Base-by-base conservation (phyloP, 1,140 invertebrate genomes). In the Mya arenaria region DNA sequence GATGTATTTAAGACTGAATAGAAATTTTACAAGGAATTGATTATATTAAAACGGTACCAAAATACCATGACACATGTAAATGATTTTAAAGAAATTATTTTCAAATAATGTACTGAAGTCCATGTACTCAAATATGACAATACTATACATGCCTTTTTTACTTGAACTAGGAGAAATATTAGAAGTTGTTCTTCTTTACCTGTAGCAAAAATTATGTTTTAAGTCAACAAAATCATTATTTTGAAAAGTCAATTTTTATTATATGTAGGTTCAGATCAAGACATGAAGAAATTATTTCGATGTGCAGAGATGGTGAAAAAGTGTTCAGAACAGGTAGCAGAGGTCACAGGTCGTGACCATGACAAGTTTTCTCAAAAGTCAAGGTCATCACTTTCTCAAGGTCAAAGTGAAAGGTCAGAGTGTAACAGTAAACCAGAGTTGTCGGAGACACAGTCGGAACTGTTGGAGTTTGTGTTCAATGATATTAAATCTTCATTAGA, bases 221-320 rank as follows among this genome's bases (percentile, higher is more conserved):
- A n/a, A n/a, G n/a, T n/a, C n/a, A n/a, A n/a, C n/a, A n/a, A n/a
- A n/a, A n/a, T n/a, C n/a, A n/a, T n/a, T n/a, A n/a, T n/a, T n/a
- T n/a, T n/a, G n/a, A n/a, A n/a, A n/a, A n/a, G n/a, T n/a, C n/a
- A n/a, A n/a, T n/a, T n/a, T n/a, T n/a, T n/a, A n/a, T n/a, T n/a
- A n/a, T n/a, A n/a, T n/a, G n/a, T n/a, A n/a, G n/a, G n/a, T n/a
- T n/a, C n/a, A n/a, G n/a, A n/a, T n/a, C n/a, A n/a, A n/a, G n/a
- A 89, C 52, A 30, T 85, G 8, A 77, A 85, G 13, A 86, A 88
- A 23, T 17, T 91, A 25, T 80, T 83, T 48, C 80, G 84, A 28
- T 89, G 83, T 86, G 86, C 86, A 10, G 89, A 90, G 60, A 78
- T 89, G 66, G 85, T 91, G 30, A 85, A 86, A 44, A 88, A 86